These are phyloP conservation scores for Erythrocercus mccallii DNA, from an alignment of 2,113 vertebrate species.

Conservation along the genomic window DNA sequence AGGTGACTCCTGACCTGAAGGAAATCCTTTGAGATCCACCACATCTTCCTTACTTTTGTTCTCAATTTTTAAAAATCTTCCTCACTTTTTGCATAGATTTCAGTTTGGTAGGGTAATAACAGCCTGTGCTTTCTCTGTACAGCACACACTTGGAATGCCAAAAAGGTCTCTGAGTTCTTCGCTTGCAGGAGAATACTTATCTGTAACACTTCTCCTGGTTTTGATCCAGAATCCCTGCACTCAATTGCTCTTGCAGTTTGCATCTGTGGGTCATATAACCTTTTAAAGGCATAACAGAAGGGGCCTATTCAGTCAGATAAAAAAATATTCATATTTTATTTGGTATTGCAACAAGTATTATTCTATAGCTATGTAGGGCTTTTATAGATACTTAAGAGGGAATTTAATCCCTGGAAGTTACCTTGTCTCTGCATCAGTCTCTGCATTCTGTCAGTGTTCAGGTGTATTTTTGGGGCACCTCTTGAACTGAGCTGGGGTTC, in stretches of 20 bases:
- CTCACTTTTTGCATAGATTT: constrained; percentile 43
- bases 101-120: not conserved
- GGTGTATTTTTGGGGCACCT: not conserved
- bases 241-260: not conserved
- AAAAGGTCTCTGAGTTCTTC: not conserved
- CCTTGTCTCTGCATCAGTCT: not conserved
- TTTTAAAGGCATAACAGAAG: not conserved
- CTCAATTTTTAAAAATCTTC: not conserved
- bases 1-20: constrained; percentile 13
- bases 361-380: not conserved
- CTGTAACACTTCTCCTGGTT: not conserved
- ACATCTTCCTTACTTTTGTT: constrained; percentile 46
- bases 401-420: not conserved
- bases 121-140: not conserved
- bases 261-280: not conserved
- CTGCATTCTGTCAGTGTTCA: not conserved
- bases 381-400: not conserved
- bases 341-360: not conserved
- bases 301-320: not conserved
- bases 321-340: not conserved
- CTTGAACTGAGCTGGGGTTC: not conserved
- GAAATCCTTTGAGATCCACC: constrained; percentile 44
- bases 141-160: not conserved
- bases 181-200: not conserved
- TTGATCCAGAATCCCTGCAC: not conserved